phyloP scores from a whole-genome alignment of 2,113 vertebrate species.

The Globicephala melas region DNA sequence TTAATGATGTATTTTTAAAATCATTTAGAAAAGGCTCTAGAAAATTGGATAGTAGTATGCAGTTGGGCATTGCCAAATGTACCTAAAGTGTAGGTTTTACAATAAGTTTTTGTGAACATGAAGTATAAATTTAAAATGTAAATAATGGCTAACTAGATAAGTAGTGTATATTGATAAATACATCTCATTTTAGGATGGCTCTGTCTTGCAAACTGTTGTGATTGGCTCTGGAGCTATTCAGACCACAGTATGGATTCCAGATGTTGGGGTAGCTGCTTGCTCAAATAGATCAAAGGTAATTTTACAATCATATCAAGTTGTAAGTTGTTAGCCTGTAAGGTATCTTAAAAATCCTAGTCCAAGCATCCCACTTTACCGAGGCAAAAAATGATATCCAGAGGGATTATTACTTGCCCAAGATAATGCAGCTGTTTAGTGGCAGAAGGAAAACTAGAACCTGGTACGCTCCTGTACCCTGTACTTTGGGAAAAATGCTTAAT shows the following conservation, averaged over 20 bases:
- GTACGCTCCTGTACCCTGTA: background rate
- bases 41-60: background rate
- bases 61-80: background rate
- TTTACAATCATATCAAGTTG: background rate
- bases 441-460: background rate
- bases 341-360: background rate
- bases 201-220: slow-evolving; percentile 93
- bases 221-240: slow-evolving; percentile 96
- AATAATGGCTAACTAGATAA: background rate
- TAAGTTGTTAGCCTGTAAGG: background rate
- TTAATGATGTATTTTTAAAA: slow-evolving; percentile 37
- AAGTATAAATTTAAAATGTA: slow-evolving; percentile 12
- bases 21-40: background rate
- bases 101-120: background rate
- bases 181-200: slow-evolving; percentile 89
- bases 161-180: slow-evolving; percentile 28
- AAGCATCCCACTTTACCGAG: background rate
- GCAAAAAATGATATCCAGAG: background rate
- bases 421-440: background rate
- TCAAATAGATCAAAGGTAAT: slow-evolving; percentile 97
- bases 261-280: slow-evolving; percentile 95
- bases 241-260: slow-evolving; percentile 96
- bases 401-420: background rate
- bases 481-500: background rate
- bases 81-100: slow-evolving; percentile 8